These are phyloP conservation scores for Siphlonurus alternatus DNA, from an alignment of 2,888 invertebrate species.

Conservation along the genomic window DNA sequence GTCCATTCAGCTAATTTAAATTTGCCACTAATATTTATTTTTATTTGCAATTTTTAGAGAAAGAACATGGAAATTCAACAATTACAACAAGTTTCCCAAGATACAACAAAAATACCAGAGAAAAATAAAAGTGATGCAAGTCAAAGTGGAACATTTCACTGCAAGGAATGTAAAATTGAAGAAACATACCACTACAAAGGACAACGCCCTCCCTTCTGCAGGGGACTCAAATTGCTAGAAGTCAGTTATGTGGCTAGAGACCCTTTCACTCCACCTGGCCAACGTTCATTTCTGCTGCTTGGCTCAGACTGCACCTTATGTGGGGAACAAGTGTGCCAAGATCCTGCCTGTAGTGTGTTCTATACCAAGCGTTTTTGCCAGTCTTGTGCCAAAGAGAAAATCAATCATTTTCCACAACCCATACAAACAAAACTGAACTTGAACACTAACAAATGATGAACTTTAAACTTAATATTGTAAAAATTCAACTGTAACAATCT, in stretches of 20 bases:
- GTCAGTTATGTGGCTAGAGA: conserved; percentile 68
- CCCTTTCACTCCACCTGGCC: conserved; percentile 51
- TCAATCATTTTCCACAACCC: conserved; percentile 47
- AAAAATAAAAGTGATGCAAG: conserved; percentile 13
- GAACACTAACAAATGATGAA: conserved; percentile 20
- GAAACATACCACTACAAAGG: conserved; percentile 66
- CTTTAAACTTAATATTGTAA: not conserved
- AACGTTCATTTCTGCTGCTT: conserved; percentile 39
- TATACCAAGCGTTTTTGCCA: conserved; percentile 57
- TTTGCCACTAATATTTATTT: too few species aligned
- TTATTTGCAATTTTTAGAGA: too few species aligned
- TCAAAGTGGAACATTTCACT: conserved; percentile 36
- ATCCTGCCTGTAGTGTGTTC: conserved; percentile 59
- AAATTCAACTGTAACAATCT: too few species aligned
- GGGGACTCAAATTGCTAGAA: conserved; percentile 46
- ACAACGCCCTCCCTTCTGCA: conserved; percentile 51
- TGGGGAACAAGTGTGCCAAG: conserved; percentile 49
- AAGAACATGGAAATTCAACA: too few species aligned
- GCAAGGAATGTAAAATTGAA: conserved; percentile 42
- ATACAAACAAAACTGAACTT: conserved; percentile 49
- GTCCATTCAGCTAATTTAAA: too few species aligned
- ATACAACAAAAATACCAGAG: not conserved
- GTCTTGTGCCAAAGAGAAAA: conserved; percentile 41
- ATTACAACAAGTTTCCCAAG: too few species aligned
- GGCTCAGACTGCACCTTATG: conserved; percentile 62